Evolutionary conservation across 2,113 vertebrate species (phyloP).

Genomic region (Embiotoca jacksoni): DNA sequence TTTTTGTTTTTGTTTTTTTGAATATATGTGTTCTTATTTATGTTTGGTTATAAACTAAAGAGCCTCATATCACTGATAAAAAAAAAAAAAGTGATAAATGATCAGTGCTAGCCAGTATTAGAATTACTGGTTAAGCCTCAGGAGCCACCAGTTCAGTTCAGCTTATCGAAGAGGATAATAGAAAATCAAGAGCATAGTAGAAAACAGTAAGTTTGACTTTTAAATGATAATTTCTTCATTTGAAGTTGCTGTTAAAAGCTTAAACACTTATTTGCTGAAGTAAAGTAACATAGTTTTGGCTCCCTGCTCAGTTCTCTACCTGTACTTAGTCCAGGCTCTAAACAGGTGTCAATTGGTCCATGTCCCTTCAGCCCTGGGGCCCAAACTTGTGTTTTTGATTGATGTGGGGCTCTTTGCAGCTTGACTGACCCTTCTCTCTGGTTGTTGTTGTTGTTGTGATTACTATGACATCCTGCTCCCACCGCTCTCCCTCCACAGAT

Average conservation of each 20-base stretch:
- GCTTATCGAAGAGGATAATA: not conserved
- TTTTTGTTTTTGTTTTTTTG: slow-evolving; percentile 76
- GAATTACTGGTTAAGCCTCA: slow-evolving; percentile 18
- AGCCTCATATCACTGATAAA: slow-evolving; percentile 83
- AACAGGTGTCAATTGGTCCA: slow-evolving; percentile 45
- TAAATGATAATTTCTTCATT: not conserved
- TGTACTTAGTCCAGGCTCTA: slow-evolving; percentile 28
- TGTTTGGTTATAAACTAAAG: slow-evolving; percentile 82
- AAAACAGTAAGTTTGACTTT: not conserved
- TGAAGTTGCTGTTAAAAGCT: slow-evolving; percentile 30
- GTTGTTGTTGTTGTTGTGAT: slow-evolving; percentile 85
- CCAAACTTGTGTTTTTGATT: slow-evolving; percentile 69
- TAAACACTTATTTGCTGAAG: not conserved
- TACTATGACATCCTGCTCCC: slow-evolving; percentile 86
- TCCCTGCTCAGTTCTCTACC: slow-evolving; percentile 3
- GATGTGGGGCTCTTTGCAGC: slow-evolving; percentile 88
- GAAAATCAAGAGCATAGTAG: too few relatives aligned
- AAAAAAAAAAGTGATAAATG: slow-evolving; percentile 5
- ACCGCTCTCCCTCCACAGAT: slow-evolving; percentile 91
- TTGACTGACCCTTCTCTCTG: slow-evolving; percentile 89
- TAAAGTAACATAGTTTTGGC: not conserved
- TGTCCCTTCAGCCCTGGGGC: slow-evolving; percentile 42
- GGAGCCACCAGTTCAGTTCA: not conserved
- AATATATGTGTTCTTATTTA: slow-evolving; percentile 84
- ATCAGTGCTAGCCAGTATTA: not conserved